phyloP scores from a whole-genome alignment of 1,140 invertebrate species.

The Portunus trituberculatus region DNA sequence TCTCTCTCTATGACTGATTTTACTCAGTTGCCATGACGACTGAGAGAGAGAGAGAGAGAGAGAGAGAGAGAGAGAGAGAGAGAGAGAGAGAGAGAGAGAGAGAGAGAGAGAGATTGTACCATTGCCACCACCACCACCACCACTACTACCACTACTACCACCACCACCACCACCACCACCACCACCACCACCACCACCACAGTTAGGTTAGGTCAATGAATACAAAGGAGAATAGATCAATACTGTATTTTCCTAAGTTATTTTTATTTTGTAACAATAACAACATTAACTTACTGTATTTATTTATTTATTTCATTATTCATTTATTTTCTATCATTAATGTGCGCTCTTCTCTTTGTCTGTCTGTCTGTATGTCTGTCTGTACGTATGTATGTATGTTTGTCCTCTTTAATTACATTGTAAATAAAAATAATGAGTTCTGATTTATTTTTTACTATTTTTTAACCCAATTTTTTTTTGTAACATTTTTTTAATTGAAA shows the following conservation, averaged over 20 bases:
- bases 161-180: neutral
- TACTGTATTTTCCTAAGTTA: neutral
- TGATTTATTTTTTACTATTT: neutral
- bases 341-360: too few species aligned
- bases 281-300: neutral
- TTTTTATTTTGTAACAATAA: neutral
- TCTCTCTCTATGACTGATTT: neutral
- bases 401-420: neutral
- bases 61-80: constrained; percentile 18
- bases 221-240: neutral
- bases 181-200: too few species aligned
- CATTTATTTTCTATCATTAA: too few species aligned
- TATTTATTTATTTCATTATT: too few species aligned
- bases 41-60: neutral
- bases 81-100: too few species aligned
- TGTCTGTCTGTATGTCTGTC: too few species aligned
- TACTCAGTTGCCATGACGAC: neutral
- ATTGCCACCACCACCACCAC: too few species aligned
- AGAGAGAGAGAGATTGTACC: neutral
- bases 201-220: neutral
- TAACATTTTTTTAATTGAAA: too few species aligned
- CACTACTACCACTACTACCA: neutral
- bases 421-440: neutral
- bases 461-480: too few species aligned
- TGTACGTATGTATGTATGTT: neutral